phyloP scores from a whole-genome alignment of 2,797 vertebrate genomes.

The Leucoraja ocellata region DNA sequence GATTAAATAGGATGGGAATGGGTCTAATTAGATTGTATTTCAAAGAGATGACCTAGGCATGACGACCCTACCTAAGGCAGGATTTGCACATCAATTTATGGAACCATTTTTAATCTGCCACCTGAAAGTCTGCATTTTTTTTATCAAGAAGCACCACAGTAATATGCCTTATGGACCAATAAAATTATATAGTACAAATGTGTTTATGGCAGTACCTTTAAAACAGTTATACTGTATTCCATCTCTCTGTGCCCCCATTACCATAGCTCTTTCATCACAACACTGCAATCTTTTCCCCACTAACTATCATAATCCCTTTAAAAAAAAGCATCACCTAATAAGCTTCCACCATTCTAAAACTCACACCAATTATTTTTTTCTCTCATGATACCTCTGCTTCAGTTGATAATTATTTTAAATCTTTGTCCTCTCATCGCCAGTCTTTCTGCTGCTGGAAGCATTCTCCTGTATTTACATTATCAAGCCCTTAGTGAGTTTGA shows the following conservation, averaged over 20 bases:
- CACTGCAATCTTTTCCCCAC: no score
- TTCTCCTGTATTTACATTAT: neutral
- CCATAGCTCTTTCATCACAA: no score
- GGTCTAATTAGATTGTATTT: neutral
- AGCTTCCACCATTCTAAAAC: no score
- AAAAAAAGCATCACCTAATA: no score
- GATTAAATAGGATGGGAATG: neutral
- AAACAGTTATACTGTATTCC: no score
- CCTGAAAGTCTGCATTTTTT: neutral
- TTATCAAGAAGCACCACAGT: neutral
- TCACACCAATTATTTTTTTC: no score
- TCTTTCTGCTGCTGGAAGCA: neutral
- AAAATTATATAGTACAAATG: neutral
- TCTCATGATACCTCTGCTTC: no score
- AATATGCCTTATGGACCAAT: neutral
- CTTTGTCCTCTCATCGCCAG: neutral
- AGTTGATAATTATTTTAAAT: neutral
- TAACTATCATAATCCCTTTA: no score
- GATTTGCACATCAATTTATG: neutral
- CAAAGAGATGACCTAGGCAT: neutral
- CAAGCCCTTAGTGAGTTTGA: neutral
- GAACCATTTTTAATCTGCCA: no score
- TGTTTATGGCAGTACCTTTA: neutral
- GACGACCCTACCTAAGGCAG: neutral
- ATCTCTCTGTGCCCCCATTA: no score